Base-by-base conservation (phyloP, 2,888 invertebrate genomes). In the Heliconius erato region DNA sequence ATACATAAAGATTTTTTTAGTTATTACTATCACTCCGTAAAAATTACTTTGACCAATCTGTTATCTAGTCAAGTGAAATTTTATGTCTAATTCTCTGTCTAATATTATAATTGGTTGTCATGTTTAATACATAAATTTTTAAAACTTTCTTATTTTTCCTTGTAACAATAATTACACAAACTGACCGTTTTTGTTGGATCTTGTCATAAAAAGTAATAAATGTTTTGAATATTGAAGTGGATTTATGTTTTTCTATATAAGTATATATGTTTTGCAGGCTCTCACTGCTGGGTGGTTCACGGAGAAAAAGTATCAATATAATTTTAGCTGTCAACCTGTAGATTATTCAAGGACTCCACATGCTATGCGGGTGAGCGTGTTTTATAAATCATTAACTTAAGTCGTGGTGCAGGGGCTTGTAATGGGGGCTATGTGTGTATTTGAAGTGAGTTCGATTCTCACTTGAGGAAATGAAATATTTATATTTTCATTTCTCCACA, bases 311-410 rank as follows among this genome's bases (percentile, higher is more conserved):
- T 7, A 40, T 14, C 71, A 72, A 49, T 98, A 99, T 92, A 98
- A 98, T 89, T 97, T 98, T 88, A 97, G 97, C 85, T 99, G 98
- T 92, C 98, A 99, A 92, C 98, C 98, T 5, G 98, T 99, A 7
- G 98, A 99, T 93, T 98, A 98, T 91, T 97, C 98, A 14, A 96
- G 96, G 83, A 96, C 95, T 88, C 97, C 98, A 11, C 90, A 96
- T 85, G 98, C 98, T 6, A 89, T 98, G 91, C 96, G 98, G 91
- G 97, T 97, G 93, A 94, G 95, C 89, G n/a, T n/a, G n/a, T 79
- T 32, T 63, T 72, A 26, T n/a, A 35, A 49, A 72, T 49, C 23
- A 54, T 54, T 54, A 23, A 54, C 19, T 54, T 23, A 54, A 54
- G 49, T n/a, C n/a, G 23, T n/a, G n/a, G 63, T 19, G n/a, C 63